Conservation (phyloP, 1,140 invertebrate species). For the Leptopilina boulardi region DNA sequence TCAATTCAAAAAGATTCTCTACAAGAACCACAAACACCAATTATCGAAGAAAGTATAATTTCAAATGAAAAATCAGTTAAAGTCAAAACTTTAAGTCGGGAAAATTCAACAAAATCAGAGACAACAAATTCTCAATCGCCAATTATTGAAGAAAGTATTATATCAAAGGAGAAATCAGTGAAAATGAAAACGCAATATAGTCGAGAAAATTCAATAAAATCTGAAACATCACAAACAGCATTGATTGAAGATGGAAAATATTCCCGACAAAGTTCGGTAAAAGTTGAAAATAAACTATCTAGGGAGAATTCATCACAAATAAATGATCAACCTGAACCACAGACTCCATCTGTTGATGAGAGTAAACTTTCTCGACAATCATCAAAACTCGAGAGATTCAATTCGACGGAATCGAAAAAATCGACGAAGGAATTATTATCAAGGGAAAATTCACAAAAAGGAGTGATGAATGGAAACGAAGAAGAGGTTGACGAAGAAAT, state of each 20-base stretch:
- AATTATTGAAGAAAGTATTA: constrained; percentile 34
- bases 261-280: constrained; percentile 53
- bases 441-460: constrained; percentile 61
- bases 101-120: constrained; percentile 35
- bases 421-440: constrained; percentile 45
- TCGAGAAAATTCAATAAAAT: constrained; percentile 41
- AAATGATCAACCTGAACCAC: constrained; percentile 55
- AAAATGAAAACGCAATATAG: constrained; percentile 38
- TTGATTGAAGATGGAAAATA: constrained; percentile 43
- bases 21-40: not conserved
- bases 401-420: constrained; percentile 46
- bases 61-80: constrained; percentile 1
- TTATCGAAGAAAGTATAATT: constrained; percentile 34
- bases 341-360: constrained; percentile 49
- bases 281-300: constrained; percentile 54
- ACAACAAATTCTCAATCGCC: not conserved
- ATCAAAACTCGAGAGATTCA: constrained; percentile 48
- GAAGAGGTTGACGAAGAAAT: constrained; percentile 78
- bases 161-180: not conserved
- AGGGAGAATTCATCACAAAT: constrained; percentile 50
- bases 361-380: constrained; percentile 51
- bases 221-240: not conserved
- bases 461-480: constrained; percentile 61
- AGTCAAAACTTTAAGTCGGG: constrained; percentile 41
- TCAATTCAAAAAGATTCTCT: constrained; percentile 44